These are phyloP conservation scores for Sphinx pinastri DNA, from an alignment of 2,888 invertebrate species.

Conservation along the genomic window DNA sequence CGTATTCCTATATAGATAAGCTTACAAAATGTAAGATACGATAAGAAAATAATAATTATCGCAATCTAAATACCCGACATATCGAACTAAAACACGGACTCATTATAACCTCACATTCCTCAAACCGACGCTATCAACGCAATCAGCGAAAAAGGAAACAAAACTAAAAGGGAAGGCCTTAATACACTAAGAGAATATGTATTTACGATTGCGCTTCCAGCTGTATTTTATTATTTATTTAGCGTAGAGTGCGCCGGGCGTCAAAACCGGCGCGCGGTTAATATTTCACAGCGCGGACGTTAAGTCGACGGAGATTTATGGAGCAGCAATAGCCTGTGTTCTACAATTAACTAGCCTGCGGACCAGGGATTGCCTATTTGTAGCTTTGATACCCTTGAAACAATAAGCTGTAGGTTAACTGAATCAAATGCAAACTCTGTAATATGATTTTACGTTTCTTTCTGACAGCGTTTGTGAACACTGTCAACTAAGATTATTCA, in stretches of 20 bases:
- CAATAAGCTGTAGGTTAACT: not conserved
- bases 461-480: no score
- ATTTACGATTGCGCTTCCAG: conserved; percentile 53
- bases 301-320: conserved; percentile 80
- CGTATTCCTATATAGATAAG: no score
- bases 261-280: conserved; percentile 78
- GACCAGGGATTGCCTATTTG: conserved; percentile 36
- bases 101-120: not conserved
- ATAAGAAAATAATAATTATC: no score
- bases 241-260: conserved; percentile 60
- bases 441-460: not conserved
- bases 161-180: conserved; percentile 9
- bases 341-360: conserved; percentile 73
- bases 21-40: not conserved
- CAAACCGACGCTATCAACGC: conserved; percentile 6
- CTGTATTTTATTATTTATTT: conserved; percentile 68
- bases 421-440: not conserved
- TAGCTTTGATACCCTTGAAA: conserved; percentile 11
- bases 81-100: not conserved
- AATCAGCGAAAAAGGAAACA: conserved; percentile 14
- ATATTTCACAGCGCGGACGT: conserved; percentile 79
- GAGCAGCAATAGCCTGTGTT: conserved; percentile 69
- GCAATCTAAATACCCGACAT: no score
- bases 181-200: conserved; percentile 28
- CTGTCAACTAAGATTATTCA: no score